These are phyloP conservation scores for Suncus etruscus DNA, from an alignment of 2,113 vertebrate genomes.

Conservation along the genomic window DNA sequence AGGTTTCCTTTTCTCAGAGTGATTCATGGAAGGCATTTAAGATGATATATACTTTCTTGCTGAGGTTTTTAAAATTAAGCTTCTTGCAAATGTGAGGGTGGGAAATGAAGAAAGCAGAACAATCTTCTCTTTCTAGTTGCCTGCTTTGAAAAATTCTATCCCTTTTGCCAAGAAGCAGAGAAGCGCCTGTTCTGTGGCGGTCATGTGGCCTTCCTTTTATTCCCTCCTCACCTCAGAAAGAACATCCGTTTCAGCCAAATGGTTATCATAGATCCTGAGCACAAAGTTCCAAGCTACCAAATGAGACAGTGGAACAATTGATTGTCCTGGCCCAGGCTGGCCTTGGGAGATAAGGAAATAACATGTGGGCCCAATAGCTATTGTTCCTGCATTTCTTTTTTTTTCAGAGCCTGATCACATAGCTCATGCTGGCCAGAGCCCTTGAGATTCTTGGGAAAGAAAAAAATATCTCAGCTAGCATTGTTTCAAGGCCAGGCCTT, in stretches of 20 bases:
- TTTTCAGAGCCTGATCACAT: not conserved
- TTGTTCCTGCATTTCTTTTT: not conserved
- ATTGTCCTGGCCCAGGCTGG: not conserved
- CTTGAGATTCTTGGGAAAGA: slow-evolving; percentile 48
- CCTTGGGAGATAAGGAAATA: not conserved
- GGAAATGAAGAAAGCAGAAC: slow-evolving; percentile 56
- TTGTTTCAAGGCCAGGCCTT: slow-evolving; percentile 6
- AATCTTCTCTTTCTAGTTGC: slow-evolving; percentile 57
- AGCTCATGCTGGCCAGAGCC: not conserved
- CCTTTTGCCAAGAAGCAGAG: not conserved
- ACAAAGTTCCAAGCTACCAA: slow-evolving; percentile 47
- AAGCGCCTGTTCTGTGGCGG: not conserved
- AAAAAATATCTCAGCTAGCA: not conserved
- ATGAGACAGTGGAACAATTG: slow-evolving; percentile 16
- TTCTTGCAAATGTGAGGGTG: slow-evolving; percentile 61
- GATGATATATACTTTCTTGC: slow-evolving; percentile 62
- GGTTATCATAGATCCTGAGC: slow-evolving; percentile 30
- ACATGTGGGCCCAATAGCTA: rapidly evolving
- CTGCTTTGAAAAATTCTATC: slow-evolving; percentile 25
- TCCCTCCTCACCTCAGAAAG: slow-evolving; percentile 40
- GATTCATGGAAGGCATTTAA: slow-evolving; percentile 50
- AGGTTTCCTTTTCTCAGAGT: slow-evolving; percentile 56
- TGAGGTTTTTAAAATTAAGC: slow-evolving; percentile 72
- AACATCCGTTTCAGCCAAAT: slow-evolving; percentile 53
- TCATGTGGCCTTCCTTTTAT: slow-evolving; percentile 27